phyloP scores from a whole-genome alignment of 2,888 invertebrate species.

The Aporophyla nigra region DNA sequence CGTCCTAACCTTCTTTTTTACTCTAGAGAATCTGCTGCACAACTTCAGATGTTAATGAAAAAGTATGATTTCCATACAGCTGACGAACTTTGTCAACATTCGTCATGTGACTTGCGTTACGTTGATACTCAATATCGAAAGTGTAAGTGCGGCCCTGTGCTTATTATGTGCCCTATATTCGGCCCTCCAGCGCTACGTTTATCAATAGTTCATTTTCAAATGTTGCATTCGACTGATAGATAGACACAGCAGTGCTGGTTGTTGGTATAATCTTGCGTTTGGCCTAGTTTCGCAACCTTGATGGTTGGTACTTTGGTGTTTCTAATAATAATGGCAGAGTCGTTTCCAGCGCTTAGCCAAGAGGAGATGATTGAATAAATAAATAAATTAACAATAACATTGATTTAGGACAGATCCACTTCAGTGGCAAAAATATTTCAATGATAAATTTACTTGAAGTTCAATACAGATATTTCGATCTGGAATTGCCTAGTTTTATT shows the following conservation, averaged over 20 bases:
- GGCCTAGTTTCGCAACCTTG: slow-evolving; percentile 88
- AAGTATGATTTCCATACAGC: not conserved
- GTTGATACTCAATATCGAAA: slow-evolving; percentile 38
- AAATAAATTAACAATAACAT: slow-evolving; percentile 68
- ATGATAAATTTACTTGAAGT: slow-evolving; percentile 26
- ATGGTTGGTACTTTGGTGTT: slow-evolving; percentile 80
- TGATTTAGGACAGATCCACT: slow-evolving; percentile 37
- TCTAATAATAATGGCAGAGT: slow-evolving; percentile 84
- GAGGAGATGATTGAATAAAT: slow-evolving; percentile 76
- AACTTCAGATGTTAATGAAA: slow-evolving; percentile 5
- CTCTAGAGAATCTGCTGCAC: not conserved
- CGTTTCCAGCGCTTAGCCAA: slow-evolving; percentile 78
- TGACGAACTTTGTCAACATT: slow-evolving; percentile 12
- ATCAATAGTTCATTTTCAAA: slow-evolving; percentile 56
- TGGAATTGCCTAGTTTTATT: slow-evolving; percentile 22
- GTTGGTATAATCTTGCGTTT: slow-evolving; percentile 78
- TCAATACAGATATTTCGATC: slow-evolving; percentile 12
- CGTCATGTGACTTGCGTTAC: slow-evolving; percentile 4
- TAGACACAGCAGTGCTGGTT: slow-evolving; percentile 55
- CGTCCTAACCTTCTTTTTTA: not conserved
- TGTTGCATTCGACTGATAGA: slow-evolving; percentile 54
- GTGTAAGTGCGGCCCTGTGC: slow-evolving; percentile 44
- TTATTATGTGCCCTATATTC: slow-evolving; percentile 54
- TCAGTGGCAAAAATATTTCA: slow-evolving; percentile 19
- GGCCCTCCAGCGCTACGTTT: slow-evolving; percentile 35